phyloP scores from a whole-genome alignment of 2,113 vertebrate species.

The Coturnix japonica region DNA sequence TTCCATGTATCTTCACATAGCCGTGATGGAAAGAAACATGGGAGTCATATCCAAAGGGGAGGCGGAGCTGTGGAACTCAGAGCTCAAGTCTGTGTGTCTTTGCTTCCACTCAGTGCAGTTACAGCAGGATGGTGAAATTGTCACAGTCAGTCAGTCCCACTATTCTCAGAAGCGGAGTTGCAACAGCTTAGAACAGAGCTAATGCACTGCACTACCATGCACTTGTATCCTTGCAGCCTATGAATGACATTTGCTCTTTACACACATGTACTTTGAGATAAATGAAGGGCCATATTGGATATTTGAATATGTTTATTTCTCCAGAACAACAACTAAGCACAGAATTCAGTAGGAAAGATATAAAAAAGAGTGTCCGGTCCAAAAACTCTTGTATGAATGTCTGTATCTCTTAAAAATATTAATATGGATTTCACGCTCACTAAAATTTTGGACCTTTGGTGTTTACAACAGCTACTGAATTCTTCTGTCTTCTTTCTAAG shows the following conservation, averaged over 20 bases:
- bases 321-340: neutral
- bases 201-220: neutral
- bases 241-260: neutral
- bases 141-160: neutral
- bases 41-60: neutral
- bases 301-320: neutral
- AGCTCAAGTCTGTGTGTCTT: neutral
- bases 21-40: neutral
- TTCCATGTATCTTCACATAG: neutral
- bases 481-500: neutral
- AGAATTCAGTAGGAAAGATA: neutral
- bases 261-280: neutral
- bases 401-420: neutral
- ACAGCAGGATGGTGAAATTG: neutral
- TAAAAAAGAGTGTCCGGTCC: neutral
- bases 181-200: neutral
- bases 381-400: neutral
- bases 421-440: neutral
- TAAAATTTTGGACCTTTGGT: neutral
- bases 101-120: neutral
- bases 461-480: neutral
- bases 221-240: neutral
- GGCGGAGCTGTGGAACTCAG: neutral
- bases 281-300: neutral
- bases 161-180: neutral